Evolutionary conservation across 2,797 vertebrate genomes (phyloP), one percentile per base, ranked within the genome.

Genomic region (Falco concolor): DNA sequence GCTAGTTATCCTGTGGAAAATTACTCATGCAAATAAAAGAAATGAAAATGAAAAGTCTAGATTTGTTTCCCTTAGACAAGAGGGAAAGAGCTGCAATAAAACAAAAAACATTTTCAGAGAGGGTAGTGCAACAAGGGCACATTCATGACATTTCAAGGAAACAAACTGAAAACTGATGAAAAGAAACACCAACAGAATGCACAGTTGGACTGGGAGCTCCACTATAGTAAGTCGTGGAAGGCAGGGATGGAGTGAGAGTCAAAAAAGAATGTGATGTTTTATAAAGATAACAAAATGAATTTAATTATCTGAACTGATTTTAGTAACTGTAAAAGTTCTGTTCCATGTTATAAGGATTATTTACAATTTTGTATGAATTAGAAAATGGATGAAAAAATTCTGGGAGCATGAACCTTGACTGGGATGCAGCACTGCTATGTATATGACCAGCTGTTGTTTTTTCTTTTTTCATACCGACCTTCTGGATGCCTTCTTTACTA

Each of bases 111-210:
- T 8, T 77, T 89, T 85, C 53, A 42, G 68, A 92, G 68, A 83
- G 68, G 57, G 53, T 75, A 87, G 34, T 38, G 38, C 32, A 90
- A 68, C 32, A 67, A 80, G 61, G 68, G 38, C 78, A 80, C 20
- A 47, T 91, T 85, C 27, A 92, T 77, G 81, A 89, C 77, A 83
- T 93, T 83, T 85, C 79, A 89, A 81, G 69, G 34, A 75, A 81
- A n/a, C 30, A 87, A 89, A 87, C 78, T 89, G 56, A 91, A 78
- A 92, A 89, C 38, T 64, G 73, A 65, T 89, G 70, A 83, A 85
- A 95, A 94, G 63, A 90, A 93, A 95, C 80, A 80, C 34, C 38
- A 67, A 54, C 38, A 54, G 56, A 94, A 77, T 40, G 18, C 69
- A 57, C 57, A 34, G 20, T 49, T 84, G 80, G 22, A 49, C 50